Conservation (phyloP, 1,140 invertebrate genomes). For the Hypsibius dujardini region DNA sequence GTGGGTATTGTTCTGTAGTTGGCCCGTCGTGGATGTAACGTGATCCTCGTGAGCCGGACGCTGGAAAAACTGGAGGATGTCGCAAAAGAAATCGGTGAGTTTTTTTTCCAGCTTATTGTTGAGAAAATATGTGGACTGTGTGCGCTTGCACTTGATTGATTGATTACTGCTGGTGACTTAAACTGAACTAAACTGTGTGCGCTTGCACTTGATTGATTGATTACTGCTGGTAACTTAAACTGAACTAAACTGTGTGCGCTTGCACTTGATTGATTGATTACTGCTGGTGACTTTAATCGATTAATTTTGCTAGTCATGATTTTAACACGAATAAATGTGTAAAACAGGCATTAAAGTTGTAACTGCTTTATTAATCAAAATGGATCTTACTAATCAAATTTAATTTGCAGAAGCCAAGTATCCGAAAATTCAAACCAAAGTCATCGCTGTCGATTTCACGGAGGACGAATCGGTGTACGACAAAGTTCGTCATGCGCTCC, state of each 20-base stretch:
- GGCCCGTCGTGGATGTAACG: slow-evolving; percentile 58
- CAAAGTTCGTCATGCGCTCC: neutral
- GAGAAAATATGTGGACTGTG: no score
- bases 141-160: slow-evolving; percentile 15
- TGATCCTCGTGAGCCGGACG: slow-evolving; percentile 72
- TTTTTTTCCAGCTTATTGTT: slow-evolving; percentile 11
- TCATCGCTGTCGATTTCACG: neutral
- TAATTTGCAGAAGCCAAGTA: no score
- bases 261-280: no score
- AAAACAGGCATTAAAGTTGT: no score
- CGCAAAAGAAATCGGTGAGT: slow-evolving; percentile 57
- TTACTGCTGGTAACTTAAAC: no score
- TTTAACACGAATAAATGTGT: no score
- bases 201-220: no score
- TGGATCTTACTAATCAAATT: no score
- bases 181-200: slow-evolving; percentile 33
- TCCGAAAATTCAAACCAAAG: slow-evolving; percentile 53
- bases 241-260: no score
- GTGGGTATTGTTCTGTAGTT: slow-evolving; percentile 40
- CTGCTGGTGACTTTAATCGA: no score
- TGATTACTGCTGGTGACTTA: slow-evolving; percentile 36
- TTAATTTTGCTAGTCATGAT: no score
- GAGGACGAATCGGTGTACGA: neutral
- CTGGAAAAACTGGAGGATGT: slow-evolving; percentile 58
- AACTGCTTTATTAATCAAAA: no score